A percentile compares a stretch with the other conserved stretches of the same genome.
Evolutionary conservation across 2,113 vertebrate species (phyloP).

Genomic region (Uria lomvia): DNA sequence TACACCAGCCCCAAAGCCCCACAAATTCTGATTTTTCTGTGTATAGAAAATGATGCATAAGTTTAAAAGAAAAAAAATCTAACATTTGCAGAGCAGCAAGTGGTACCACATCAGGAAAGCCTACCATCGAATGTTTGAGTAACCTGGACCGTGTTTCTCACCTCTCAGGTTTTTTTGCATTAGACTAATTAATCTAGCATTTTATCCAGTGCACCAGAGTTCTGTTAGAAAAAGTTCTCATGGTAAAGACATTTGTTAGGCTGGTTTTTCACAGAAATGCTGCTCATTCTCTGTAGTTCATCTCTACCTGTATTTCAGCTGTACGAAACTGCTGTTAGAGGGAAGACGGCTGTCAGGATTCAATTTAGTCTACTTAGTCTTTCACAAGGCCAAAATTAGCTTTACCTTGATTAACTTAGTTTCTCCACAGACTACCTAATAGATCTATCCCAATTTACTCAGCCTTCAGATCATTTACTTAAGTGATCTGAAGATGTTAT

Average conservation of each 20-base stretch:
- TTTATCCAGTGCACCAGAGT: not conserved
- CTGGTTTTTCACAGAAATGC: not conserved
- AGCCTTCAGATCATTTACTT: not conserved
- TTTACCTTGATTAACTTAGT: slow-evolving; percentile 36
- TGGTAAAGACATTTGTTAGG: not conserved
- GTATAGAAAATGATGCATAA: not conserved
- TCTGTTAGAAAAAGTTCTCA: not conserved
- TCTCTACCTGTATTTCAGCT: not conserved
- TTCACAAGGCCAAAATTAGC: slow-evolving; percentile 24
- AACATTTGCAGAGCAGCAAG: not conserved
- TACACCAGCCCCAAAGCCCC: not conserved
- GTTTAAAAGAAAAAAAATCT: not conserved
- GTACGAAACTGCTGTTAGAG: not conserved
- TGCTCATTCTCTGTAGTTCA: not conserved
- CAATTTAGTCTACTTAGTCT: not conserved
- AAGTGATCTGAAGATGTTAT: not conserved
- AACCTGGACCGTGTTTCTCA: not conserved
- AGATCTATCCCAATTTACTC: not conserved
- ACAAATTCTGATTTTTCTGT: not conserved
- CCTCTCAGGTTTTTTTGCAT: not conserved
- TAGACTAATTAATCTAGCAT: not conserved
- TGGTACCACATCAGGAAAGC: not conserved
- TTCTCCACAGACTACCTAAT: not conserved
- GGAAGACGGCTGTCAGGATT: not conserved
- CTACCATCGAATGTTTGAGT: not conserved